phyloP scores from a whole-genome alignment of 2,888 invertebrate species.

The Rotaria macrura region DNA sequence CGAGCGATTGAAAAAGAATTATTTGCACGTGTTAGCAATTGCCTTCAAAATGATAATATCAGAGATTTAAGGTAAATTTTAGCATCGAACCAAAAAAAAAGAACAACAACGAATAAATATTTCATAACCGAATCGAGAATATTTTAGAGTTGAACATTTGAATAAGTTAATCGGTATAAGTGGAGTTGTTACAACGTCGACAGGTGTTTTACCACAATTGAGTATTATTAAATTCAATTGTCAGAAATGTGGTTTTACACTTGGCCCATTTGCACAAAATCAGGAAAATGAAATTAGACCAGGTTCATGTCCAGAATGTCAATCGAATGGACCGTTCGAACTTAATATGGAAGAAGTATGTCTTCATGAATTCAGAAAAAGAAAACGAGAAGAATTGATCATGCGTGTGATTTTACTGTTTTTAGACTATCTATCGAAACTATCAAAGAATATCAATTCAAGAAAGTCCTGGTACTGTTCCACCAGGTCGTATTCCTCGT shows the following conservation, averaged over 20 bases:
- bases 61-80: conserved; percentile 73
- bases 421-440: conserved; percentile 76
- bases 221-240: conserved; percentile 94
- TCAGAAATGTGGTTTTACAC: conserved; percentile 78
- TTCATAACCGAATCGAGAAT: neutral
- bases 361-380: no score
- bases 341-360: conserved; percentile 78
- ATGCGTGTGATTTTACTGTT: conserved; percentile 54
- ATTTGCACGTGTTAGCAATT: conserved; percentile 81
- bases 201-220: conserved; percentile 76
- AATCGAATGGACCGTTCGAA: conserved; percentile 84
- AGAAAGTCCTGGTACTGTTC: conserved; percentile 92
- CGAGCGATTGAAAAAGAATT: conserved; percentile 83
- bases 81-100: no score
- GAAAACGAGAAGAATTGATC: neutral
- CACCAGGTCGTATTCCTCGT: conserved; percentile 88
- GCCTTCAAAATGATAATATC: conserved; percentile 88
- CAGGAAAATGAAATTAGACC: conserved; percentile 81
- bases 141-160: conserved; percentile 53
- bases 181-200: conserved; percentile 90
- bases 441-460: conserved; percentile 94
- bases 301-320: conserved; percentile 92
- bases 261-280: conserved; percentile 89
- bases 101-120: no score
- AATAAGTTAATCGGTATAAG: conserved; percentile 84